phyloP scores from a whole-genome alignment of 1,140 invertebrate genomes.

The Pteromalus puparum region DNA sequence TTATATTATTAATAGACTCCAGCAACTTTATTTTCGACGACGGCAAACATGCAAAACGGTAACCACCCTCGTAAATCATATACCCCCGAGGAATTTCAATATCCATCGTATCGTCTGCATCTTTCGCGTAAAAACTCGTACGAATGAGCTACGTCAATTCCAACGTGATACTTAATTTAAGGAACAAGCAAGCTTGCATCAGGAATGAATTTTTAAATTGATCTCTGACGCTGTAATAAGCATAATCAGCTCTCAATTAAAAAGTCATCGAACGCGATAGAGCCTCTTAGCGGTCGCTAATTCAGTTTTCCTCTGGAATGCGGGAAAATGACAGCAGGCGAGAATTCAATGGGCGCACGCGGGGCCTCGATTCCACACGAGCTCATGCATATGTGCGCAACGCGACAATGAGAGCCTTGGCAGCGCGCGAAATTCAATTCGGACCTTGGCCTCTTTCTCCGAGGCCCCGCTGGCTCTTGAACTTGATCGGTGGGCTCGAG shows the following conservation, averaged over 20 bases:
- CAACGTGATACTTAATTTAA: too few species aligned
- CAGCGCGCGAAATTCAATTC: slow-evolving; percentile 3
- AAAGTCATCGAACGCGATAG: background rate
- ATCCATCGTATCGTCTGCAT: background rate
- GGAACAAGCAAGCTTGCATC: too few species aligned
- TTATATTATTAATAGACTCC: slow-evolving; percentile 8
- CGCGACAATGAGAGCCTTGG: background rate
- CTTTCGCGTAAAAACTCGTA: background rate
- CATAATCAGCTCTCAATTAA: too few species aligned
- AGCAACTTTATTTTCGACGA: slow-evolving; percentile 5
- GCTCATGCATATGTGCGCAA: background rate
- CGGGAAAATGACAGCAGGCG: background rate
- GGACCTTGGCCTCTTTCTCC: background rate
- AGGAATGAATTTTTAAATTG: too few species aligned
- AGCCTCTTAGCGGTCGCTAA: background rate
- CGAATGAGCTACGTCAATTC: too few species aligned
- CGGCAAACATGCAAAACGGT: background rate
- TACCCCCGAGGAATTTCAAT: too few species aligned
- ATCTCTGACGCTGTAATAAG: too few species aligned
- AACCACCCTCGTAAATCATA: background rate
- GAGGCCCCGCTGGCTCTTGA: background rate
- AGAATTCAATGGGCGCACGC: background rate
- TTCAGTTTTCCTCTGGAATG: background rate
- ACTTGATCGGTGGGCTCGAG: background rate
- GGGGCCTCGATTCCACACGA: background rate